A percentile compares a stretch with the other conserved stretches of the same genome.
These are phyloP conservation scores for Netelia virgata DNA, from an alignment of 2,888 invertebrate genomes.

Conservation along the genomic window DNA sequence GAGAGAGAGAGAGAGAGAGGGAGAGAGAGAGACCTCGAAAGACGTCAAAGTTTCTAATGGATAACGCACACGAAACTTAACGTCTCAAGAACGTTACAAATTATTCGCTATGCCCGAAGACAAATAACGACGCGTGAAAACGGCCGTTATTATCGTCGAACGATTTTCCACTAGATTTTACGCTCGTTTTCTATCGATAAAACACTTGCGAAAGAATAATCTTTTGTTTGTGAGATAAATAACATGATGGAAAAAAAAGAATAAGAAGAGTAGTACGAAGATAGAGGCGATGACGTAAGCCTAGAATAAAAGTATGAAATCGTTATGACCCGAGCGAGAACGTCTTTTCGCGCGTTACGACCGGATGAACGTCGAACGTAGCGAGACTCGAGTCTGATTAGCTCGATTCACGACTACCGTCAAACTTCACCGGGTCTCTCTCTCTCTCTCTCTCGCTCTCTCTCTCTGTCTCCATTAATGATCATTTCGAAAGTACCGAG, in stretches of 20 bases:
- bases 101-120: neutral
- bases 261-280: too few relatives aligned
- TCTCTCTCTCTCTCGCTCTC: too few relatives aligned
- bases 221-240: too few relatives aligned
- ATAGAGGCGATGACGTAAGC: too few relatives aligned
- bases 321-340: neutral
- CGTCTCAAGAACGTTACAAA: neutral
- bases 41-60: constrained; percentile 56
- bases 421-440: neutral
- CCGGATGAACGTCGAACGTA: neutral
- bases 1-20: constrained; percentile 19
- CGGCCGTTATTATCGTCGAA: neutral
- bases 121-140: neutral
- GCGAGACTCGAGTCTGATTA: neutral
- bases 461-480: constrained; percentile 28
- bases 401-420: constrained; percentile 24
- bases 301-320: neutral
- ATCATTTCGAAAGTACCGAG: constrained; percentile 43
- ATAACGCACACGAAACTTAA: constrained; percentile 38
- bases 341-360: neutral
- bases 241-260: too few relatives aligned
- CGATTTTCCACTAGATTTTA: too few relatives aligned
- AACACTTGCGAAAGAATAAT: too few relatives aligned
- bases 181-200: too few relatives aligned
- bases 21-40: constrained; percentile 24